Conservation (phyloP, 2,113 vertebrate species). For the Lathamus discolor region DNA sequence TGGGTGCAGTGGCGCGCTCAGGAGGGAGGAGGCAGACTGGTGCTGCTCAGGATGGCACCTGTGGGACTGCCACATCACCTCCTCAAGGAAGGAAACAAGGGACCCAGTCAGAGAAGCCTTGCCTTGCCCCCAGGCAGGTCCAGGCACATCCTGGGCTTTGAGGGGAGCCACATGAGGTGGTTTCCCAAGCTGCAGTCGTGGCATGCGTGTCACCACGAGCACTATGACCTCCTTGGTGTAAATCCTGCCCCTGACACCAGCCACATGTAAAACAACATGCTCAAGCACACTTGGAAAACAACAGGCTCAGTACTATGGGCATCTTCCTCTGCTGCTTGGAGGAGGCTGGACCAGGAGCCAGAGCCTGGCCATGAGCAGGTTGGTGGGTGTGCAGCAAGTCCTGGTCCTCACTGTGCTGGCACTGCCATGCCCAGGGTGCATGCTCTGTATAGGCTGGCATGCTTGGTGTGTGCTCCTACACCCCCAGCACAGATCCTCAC, state of each 20-base stretch:
- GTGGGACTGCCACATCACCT: not conserved
- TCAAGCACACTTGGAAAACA: not conserved
- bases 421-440: not conserved
- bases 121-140: not conserved
- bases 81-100: not conserved
- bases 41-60: not conserved
- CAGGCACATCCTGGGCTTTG: not conserved
- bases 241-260: not conserved
- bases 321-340: not conserved
- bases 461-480: not conserved
- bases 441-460: accelerated
- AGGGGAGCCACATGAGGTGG: not conserved
- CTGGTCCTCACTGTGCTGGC: not conserved
- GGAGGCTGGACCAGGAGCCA: not conserved
- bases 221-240: not conserved
- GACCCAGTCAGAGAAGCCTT: not conserved
- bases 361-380: not conserved
- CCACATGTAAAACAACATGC: not conserved
- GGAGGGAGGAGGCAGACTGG: not conserved
- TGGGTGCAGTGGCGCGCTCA: not conserved
- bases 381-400: not conserved
- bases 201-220: accelerated
- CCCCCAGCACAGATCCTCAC: not conserved
- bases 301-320: accelerated
- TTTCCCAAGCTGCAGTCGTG: not conserved